These are phyloP conservation scores for Aphaenogaster floridana DNA, from an alignment of 1,140 invertebrate species.

Conservation along the genomic window DNA sequence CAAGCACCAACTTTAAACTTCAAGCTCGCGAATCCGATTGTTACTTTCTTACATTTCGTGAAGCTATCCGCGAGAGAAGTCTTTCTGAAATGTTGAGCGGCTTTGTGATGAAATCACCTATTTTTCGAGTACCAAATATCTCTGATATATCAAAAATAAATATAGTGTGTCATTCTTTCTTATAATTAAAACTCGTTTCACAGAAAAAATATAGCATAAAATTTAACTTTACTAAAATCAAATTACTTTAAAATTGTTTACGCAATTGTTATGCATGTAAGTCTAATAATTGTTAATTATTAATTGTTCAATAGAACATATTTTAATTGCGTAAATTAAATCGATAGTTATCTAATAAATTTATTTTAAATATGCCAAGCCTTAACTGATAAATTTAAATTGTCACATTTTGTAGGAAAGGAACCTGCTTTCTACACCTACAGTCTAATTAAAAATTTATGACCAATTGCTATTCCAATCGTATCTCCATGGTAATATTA, in stretches of 20 bases:
- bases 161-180: neutral
- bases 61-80: neutral
- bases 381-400: neutral
- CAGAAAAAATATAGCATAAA: neutral
- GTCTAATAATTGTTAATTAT: neutral
- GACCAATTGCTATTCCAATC: neutral
- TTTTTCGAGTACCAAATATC: neutral
- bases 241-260: neutral
- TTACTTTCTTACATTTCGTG: neutral
- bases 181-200: neutral
- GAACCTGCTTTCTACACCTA: neutral
- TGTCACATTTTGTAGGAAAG: neutral
- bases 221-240: neutral
- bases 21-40: conserved; percentile 20
- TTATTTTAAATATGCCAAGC: neutral
- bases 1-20: conserved; percentile 28
- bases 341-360: neutral
- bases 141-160: neutral
- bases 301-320: neutral
- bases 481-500: neutral
- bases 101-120: neutral
- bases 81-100: neutral
- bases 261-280: neutral
- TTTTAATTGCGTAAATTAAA: neutral
- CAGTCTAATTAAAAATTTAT: conserved; percentile 14